Percentiles rank a stretch among this genome's conserved stretches.
Evolutionary conservation across 2,888 invertebrate genomes (phyloP).

Genomic region (Phortica magna): DNA sequence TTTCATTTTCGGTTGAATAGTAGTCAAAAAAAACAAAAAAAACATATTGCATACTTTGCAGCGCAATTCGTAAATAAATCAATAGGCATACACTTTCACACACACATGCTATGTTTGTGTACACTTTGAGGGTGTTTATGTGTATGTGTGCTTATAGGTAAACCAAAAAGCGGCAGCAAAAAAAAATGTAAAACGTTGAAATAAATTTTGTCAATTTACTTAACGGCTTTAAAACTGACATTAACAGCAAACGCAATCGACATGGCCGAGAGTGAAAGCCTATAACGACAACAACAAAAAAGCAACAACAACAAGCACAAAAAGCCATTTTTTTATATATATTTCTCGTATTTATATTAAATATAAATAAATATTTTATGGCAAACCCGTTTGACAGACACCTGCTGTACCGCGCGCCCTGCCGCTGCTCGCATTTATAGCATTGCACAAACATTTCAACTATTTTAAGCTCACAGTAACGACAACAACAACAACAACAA

Average conservation of each 20-base stretch:
- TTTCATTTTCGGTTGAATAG: conserved; percentile 3
- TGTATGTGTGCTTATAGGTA: conserved; percentile 9
- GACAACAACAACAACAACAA: too few species aligned
- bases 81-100: conserved; percentile 10
- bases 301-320: too few species aligned
- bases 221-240: conserved; percentile 33
- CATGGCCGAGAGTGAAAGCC: not conserved
- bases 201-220: conserved; percentile 35
- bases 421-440: not conserved
- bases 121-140: not conserved
- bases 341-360: conserved; percentile 31
- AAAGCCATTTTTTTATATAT: conserved; percentile 12
- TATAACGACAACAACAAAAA: not conserved
- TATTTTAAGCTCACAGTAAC: conserved; percentile 21
- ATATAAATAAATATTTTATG: conserved; percentile 63
- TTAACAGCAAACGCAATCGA: conserved; percentile 18
- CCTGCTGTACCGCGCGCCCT: not conserved
- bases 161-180: not conserved
- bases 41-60: conserved; percentile 21
- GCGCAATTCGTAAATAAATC: conserved; percentile 32
- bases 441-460: not conserved
- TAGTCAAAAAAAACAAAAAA: not conserved
- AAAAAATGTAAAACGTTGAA: conserved; percentile 21
- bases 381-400: conserved; percentile 38
- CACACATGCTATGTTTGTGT: not conserved